A percentile compares a stretch with the other conserved stretches of the same genome.
phyloP scores from a whole-genome alignment of 2,797 vertebrate species.

The Sebastes jordani region DNA sequence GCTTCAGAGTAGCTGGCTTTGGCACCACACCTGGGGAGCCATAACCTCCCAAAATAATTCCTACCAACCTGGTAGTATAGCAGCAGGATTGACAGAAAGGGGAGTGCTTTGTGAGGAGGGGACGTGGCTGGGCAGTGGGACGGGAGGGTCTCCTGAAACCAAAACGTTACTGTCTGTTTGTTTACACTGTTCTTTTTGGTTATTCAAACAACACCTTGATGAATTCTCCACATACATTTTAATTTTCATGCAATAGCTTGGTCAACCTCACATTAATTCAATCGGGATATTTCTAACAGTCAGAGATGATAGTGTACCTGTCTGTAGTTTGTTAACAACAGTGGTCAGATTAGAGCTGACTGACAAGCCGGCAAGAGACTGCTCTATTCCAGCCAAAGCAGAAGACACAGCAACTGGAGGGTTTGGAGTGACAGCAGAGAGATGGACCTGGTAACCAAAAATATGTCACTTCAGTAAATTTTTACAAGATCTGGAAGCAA shows the following conservation, averaged over 20 bases:
- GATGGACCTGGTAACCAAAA: conserved; percentile 85
- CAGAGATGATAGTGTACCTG: conserved; percentile 60
- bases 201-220: background rate
- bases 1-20: background rate
- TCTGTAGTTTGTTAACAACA: conserved; percentile 56
- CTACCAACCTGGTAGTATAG: conserved; percentile 84
- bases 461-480: background rate
- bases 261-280: background rate
- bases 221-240: background rate
- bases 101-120: conserved; percentile 78
- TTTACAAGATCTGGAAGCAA: background rate
- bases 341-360: conserved; percentile 79
- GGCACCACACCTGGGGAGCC: background rate
- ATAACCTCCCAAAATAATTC: background rate
- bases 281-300: background rate
- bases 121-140: conserved; percentile 83
- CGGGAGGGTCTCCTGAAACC: conserved; percentile 84
- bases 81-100: conserved; percentile 79
- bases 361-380: conserved; percentile 84
- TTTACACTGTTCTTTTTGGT: background rate
- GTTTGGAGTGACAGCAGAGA: conserved; percentile 87
- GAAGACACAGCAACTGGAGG: conserved; percentile 80
- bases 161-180: background rate
- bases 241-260: background rate
- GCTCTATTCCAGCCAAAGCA: conserved; percentile 83